Evolutionary conservation across 2,113 vertebrate genomes (phyloP).

Genomic region (Sturnira hondurensis): DNA sequence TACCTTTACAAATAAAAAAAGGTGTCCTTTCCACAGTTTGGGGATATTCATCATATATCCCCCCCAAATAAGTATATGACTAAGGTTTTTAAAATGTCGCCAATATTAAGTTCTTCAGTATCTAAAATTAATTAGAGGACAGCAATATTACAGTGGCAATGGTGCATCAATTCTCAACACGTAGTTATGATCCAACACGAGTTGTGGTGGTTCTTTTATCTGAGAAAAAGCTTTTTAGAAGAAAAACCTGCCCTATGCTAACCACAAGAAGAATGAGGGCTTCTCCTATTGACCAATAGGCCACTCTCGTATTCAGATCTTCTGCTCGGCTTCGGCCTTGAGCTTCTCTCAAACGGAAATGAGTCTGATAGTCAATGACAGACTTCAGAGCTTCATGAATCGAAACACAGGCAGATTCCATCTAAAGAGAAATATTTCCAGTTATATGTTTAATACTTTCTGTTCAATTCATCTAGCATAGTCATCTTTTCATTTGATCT

Average conservation of each 20-base stretch:
- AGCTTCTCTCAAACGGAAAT: constrained; percentile 94
- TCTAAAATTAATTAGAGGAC: constrained; percentile 76
- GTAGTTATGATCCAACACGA: constrained; percentile 92
- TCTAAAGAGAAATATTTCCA: constrained; percentile 80
- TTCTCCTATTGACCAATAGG: constrained; percentile 98
- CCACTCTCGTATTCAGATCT: constrained; percentile 96
- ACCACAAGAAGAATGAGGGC: constrained; percentile 97
- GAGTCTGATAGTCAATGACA: constrained; percentile 97
- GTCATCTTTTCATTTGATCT: neutral
- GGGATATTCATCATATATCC: constrained; percentile 44
- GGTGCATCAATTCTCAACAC: constrained; percentile 54
- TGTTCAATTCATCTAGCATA: neutral
- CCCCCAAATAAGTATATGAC: constrained; percentile 49
- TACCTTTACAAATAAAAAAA: constrained; percentile 74
- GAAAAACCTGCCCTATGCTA: constrained; percentile 97
- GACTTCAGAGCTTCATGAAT: constrained; percentile 98
- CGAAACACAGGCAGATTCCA: constrained; percentile 98
- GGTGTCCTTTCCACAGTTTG: constrained; percentile 66
- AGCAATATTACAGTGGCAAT: constrained; percentile 65
- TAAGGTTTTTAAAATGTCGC: constrained; percentile 70
- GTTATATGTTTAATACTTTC: constrained; percentile 16
- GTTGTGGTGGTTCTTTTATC: constrained; percentile 98
- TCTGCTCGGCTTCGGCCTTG: constrained; percentile 98
- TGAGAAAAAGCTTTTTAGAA: constrained; percentile 98
- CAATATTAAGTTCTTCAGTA: constrained; percentile 77